Percentiles rank a stretch among this genome's conserved stretches.
Conservation (phyloP, 2,888 invertebrate species). For the Cecidostiba fungosa region DNA sequence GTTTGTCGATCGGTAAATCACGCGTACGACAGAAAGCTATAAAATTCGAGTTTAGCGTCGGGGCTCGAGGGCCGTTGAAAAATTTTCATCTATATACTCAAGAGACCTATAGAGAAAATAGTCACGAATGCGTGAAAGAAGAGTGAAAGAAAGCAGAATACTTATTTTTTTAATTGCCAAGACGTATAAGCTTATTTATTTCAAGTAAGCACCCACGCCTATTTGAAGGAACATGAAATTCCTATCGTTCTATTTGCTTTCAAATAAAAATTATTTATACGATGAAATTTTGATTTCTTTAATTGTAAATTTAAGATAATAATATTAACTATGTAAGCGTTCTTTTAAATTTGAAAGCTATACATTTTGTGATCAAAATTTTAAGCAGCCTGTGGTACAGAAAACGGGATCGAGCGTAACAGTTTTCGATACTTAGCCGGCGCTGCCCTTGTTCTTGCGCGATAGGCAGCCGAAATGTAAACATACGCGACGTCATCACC, state of each 20-base stretch:
- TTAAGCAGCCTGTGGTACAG: not conserved
- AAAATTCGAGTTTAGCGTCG: not conserved
- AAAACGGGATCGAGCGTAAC: not conserved
- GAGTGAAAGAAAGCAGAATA: not conserved
- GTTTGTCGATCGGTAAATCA: constrained; percentile 16
- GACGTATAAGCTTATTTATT: too few species aligned
- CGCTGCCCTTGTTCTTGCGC: not conserved
- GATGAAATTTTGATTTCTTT: too few species aligned
- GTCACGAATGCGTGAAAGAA: not conserved
- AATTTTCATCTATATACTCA: not conserved
- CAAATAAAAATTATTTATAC: too few species aligned
- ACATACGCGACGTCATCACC: not conserved
- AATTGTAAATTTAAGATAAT: too few species aligned
- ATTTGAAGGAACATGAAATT: too few species aligned
- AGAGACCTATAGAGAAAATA: not conserved
- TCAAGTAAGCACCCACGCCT: too few species aligned
- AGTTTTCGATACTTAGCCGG: not conserved
- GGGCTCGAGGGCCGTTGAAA: not conserved
- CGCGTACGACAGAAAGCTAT: constrained; percentile 12
- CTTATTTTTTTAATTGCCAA: not conserved
- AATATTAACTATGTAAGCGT: too few species aligned
- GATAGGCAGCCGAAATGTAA: not conserved
- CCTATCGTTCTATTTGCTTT: too few species aligned
- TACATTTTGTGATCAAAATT: not conserved
- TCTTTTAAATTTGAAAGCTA: too few species aligned